These are phyloP conservation scores for Monoplex corrugatus DNA, from an alignment of 2,888 invertebrate species.

Conservation along the genomic window DNA sequence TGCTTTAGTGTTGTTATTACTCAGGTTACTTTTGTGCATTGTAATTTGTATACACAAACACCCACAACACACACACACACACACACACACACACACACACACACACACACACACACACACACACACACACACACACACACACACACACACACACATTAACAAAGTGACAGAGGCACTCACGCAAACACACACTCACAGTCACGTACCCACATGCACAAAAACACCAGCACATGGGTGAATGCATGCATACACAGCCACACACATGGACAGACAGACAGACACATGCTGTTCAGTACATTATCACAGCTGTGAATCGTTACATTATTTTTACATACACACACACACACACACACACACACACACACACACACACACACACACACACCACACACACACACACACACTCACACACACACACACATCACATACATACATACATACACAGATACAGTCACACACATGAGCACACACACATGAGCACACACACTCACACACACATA, in stretches of 20 bases:
- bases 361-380: background rate
- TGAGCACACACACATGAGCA: background rate
- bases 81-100: conserved; percentile 1
- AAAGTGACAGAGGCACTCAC: background rate
- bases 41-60: no score
- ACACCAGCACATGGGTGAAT: background rate
- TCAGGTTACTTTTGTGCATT: no score
- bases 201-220: background rate
- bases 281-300: background rate
- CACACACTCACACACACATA: no score
- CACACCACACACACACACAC: background rate
- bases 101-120: background rate
- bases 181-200: no score
- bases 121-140: background rate
- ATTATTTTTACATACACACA: background rate
- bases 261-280: background rate
- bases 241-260: background rate
- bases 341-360: background rate
- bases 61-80: conserved; percentile 2
- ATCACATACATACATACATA: no score
- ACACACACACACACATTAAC: background rate
- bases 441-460: background rate
- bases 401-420: no score
- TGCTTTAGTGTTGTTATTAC: no score
- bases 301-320: no score